Evolutionary conservation across 2,113 vertebrate genomes (phyloP), one percentile per base, ranked within the genome.

Genomic region (Malurus alboscapulatus): DNA sequence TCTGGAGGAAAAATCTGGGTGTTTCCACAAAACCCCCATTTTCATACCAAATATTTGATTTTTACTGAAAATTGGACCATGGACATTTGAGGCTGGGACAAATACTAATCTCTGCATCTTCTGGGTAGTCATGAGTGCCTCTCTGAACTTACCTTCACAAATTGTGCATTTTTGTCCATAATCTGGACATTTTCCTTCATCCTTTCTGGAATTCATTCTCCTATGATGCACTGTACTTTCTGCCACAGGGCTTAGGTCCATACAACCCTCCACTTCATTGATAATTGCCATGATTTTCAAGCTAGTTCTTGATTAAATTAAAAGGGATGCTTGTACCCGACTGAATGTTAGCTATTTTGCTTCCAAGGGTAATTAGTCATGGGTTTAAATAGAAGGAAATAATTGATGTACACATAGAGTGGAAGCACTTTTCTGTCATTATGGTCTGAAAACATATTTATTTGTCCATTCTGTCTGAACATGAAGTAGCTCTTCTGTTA

Each of bases 281-380:
- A 63, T 92, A 94, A 96, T 93, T 87, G 78, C 78, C 20, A 25
- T 76, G 44, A 80, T 95, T 94, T 95, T 90, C 82, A 80, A 87
- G 55, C 84, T 85, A 83, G 55, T 44, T 94, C 87, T 93, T 96
- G 87, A 82, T 93, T 94, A 74, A 90, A 74, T 96, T 93, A 89
- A 93, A 93, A 85, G 81, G 75, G 47, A 73, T 85, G 87, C 67
- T 78, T 87, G 84, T 73, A n/a, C 63, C 92, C 44, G 9, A 80
- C 67, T 91, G 69, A n/a, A 89, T 95, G 72, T 77, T 92, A 93
- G 87, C 87, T 88, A 26, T 91, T 95, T 92, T 94, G 62, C 63
- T 96, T 96, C 95, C 87, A 90, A 94, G 91, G 30, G 44, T 93
- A 93, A 92, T 96, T 94, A 95, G 84, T 83, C 78, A 90, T 74